Base-by-base conservation (phyloP, 2,888 invertebrate species). In the Sinhomidia bicolor region DNA sequence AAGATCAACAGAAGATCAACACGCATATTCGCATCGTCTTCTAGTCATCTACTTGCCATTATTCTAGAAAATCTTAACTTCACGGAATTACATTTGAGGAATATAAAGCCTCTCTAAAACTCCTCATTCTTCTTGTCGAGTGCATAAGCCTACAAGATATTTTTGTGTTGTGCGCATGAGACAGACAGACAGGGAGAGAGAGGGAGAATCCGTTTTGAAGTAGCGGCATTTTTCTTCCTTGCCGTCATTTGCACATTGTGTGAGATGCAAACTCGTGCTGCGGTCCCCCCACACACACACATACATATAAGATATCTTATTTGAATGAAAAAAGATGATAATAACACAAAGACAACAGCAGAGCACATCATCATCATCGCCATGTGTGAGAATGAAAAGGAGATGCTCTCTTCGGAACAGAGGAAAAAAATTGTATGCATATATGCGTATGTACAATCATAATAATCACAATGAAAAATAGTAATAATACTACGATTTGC, bases 141-240 rank as follows among this genome's bases (percentile, higher is more conserved):
- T 51, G n/a, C n/a, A n/a, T 51, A 17, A 57, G 54, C 32, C 36
- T 54, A 36, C 78, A 36, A 78, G 54, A 78, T 7, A 32, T 54
- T 78, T 78, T 78, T 68, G 14, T 6, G 20, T 9, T 26, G 29
- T 54, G 47, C 9, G 62, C n/a, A n/a, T n/a, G n/a, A n/a, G n/a
- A n/a, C n/a, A n/a, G n/a, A n/a, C n/a, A n/a, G n/a, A n/a, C n/a
- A n/a, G n/a, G n/a, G n/a, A n/a, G n/a, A n/a, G n/a, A n/a, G n/a
- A 10, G 41, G 62, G 44, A 79, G 88, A 88, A 88, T 82, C 88
- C 88, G 88, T 88, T 88, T 23, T 83, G 14, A 83, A 88, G 82
- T 88, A 88, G 88, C 88, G 88, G 88, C 83, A 83, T 88, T 83
- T 51, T 83, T 79, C 76, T 62, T 51, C 17, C 9, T 51, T 47